These are phyloP conservation scores for Shargacucullia verbasci DNA, from an alignment of 2,888 invertebrate species.

Conservation along the genomic window DNA sequence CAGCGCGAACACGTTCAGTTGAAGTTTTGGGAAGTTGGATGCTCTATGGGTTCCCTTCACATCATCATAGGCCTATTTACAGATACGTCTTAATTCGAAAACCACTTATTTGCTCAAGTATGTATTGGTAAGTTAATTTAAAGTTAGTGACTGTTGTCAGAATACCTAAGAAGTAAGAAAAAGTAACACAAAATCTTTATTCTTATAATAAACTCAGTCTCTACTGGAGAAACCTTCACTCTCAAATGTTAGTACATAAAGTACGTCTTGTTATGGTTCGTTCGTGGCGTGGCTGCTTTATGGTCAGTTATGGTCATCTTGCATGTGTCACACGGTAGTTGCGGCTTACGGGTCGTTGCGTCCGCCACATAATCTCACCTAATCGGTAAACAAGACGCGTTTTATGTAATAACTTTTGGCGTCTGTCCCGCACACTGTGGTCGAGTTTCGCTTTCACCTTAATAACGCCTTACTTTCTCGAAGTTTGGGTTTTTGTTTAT, in stretches of 20 bases:
- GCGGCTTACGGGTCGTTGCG: constrained; percentile 50
- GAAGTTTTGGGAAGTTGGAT: too few relatives aligned
- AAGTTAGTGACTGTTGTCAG: too few relatives aligned
- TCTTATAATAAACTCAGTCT: neutral
- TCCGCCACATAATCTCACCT: constrained; percentile 69
- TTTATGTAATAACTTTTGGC: constrained; percentile 81
- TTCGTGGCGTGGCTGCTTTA: constrained; percentile 8
- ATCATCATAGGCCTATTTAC: too few relatives aligned
- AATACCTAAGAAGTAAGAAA: too few relatives aligned
- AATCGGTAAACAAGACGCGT: constrained; percentile 77
- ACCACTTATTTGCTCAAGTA: too few relatives aligned
- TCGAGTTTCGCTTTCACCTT: constrained; percentile 83
- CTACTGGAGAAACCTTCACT: constrained; percentile 9
- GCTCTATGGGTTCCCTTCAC: too few relatives aligned
- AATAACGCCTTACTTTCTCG: constrained; percentile 80
- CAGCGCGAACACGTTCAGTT: too few relatives aligned
- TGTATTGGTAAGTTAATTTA: too few relatives aligned
- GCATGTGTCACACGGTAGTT: constrained; percentile 28
- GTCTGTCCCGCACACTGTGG: constrained; percentile 68
- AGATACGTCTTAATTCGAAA: too few relatives aligned
- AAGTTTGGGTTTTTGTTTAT: constrained; percentile 69
- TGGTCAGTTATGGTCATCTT: constrained; percentile 19
- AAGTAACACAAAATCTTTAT: too few relatives aligned
- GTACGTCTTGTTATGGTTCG: constrained; percentile 2
- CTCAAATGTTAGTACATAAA: constrained; percentile 1